These are phyloP conservation scores for Perizoma affinitatum DNA, from an alignment of 2,888 invertebrate genomes.

Conservation along the genomic window DNA sequence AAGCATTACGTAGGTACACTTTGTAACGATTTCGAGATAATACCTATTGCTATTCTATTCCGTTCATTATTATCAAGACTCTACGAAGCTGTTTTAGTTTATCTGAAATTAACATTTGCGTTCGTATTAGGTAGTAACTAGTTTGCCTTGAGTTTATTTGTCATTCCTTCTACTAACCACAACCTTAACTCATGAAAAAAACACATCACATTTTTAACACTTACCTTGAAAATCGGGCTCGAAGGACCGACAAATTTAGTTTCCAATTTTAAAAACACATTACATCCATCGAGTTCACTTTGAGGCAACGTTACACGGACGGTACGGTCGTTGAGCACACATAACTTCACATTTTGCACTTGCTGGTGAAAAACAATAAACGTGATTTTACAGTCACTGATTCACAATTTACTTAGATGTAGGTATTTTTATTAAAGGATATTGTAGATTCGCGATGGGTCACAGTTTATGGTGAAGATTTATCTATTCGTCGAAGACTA, in stretches of 20 bases:
- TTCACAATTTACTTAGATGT: constrained; percentile 48
- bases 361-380: constrained; percentile 66
- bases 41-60: constrained; percentile 32
- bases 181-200: constrained; percentile 35
- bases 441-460: constrained; percentile 58
- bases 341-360: constrained; percentile 83
- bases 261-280: constrained; percentile 76
- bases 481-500: constrained; percentile 69
- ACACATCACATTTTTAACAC: constrained; percentile 39
- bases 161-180: constrained; percentile 39
- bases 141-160: constrained; percentile 52
- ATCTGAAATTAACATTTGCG: constrained; percentile 42
- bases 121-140: constrained; percentile 38
- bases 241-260: constrained; percentile 51
- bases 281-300: constrained; percentile 77
- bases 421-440: constrained; percentile 22
- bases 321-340: constrained; percentile 73
- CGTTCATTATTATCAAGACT: constrained; percentile 36
- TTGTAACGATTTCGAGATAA: constrained; percentile 26
- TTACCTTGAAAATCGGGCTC: constrained; percentile 61
- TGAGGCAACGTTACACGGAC: constrained; percentile 74
- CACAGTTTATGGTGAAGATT: constrained; percentile 58
- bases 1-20: constrained; percentile 15
- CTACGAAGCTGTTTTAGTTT: constrained; percentile 25
- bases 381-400: constrained; percentile 56